Evolutionary conservation across 1,140 invertebrate species (phyloP).

Genomic region (Triops longicaudatus): DNA sequence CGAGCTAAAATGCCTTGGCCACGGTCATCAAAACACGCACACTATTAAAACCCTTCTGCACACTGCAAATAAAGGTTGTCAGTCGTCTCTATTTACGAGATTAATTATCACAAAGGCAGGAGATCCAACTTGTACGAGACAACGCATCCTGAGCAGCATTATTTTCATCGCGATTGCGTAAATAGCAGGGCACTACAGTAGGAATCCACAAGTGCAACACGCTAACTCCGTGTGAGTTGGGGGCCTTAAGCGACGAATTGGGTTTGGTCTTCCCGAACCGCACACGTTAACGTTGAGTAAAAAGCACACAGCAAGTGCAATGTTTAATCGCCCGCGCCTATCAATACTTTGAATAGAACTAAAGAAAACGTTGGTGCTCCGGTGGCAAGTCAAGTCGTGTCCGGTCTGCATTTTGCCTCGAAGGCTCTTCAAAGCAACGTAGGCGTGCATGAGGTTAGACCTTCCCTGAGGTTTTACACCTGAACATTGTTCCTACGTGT

Average conservation of each 20-base stretch:
- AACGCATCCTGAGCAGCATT: too few relatives aligned
- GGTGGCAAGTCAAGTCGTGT: neutral
- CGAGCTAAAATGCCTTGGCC: neutral
- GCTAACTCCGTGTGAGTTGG: too few relatives aligned
- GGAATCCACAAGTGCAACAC: too few relatives aligned
- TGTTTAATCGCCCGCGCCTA: neutral
- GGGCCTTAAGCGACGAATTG: too few relatives aligned
- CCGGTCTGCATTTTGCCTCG: neutral
- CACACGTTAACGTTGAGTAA: neutral
- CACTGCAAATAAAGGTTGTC: too few relatives aligned
- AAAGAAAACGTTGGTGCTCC: neutral
- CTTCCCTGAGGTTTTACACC: conserved; percentile 11
- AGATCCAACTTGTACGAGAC: too few relatives aligned
- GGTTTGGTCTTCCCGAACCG: neutral
- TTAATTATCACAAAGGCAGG: too few relatives aligned
- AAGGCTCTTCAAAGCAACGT: conserved; percentile 1
- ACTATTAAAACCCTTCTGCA: too few relatives aligned
- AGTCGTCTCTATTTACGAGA: too few relatives aligned
- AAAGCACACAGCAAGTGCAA: neutral
- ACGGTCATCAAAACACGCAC: neutral
- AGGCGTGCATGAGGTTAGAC: neutral
- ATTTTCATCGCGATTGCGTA: too few relatives aligned
- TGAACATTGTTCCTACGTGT: conserved; percentile 11
- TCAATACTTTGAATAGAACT: neutral
- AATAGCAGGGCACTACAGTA: too few relatives aligned